These are phyloP conservation scores for Cylloceria caligata DNA, from an alignment of 2,888 invertebrate genomes.

Conservation along the genomic window DNA sequence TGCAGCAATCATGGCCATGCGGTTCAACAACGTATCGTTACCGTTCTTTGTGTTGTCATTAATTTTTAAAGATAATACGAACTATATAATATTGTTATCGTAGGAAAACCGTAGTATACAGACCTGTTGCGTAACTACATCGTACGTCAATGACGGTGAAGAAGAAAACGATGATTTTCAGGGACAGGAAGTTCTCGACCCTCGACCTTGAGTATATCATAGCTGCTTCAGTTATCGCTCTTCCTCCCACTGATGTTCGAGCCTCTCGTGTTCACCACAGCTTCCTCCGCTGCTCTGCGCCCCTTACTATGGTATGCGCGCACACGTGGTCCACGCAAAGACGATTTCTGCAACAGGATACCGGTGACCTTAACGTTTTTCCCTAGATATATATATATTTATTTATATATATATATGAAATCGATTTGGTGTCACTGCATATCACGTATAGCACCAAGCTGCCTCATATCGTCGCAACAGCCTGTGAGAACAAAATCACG, in stretches of 20 bases:
- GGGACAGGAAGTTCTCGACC: conserved; percentile 23
- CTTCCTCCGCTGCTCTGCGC: conserved; percentile 31
- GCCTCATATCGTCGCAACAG: conserved; percentile 47
- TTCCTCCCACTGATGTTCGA: conserved; percentile 24
- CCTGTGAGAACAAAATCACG: conserved; percentile 59
- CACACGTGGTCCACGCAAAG: conserved; percentile 57
- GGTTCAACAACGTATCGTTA: not conserved
- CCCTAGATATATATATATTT: conserved; percentile 1
- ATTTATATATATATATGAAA: no score
- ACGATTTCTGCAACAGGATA: conserved; percentile 61
- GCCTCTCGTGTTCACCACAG: conserved; percentile 17
- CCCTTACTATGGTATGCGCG: conserved; percentile 23
- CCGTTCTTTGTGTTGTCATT: not conserved
- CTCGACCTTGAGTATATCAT: conserved; percentile 31
- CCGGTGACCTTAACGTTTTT: conserved; percentile 47
- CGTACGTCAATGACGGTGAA: conserved; percentile 41
- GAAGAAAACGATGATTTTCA: conserved; percentile 45
- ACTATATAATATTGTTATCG: not conserved
- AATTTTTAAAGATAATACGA: not conserved
- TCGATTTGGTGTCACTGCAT: conserved; percentile 36
- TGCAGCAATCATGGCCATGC: not conserved
- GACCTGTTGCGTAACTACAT: conserved; percentile 62
- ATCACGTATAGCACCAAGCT: conserved; percentile 39
- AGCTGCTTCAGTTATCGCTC: conserved; percentile 4
- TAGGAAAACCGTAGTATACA: conserved; percentile 12